A percentile compares a stretch with the other conserved stretches of the same genome.
These are phyloP conservation scores for Paraplagusia blochii DNA, from an alignment of 2,113 vertebrate genomes.

Conservation along the genomic window DNA sequence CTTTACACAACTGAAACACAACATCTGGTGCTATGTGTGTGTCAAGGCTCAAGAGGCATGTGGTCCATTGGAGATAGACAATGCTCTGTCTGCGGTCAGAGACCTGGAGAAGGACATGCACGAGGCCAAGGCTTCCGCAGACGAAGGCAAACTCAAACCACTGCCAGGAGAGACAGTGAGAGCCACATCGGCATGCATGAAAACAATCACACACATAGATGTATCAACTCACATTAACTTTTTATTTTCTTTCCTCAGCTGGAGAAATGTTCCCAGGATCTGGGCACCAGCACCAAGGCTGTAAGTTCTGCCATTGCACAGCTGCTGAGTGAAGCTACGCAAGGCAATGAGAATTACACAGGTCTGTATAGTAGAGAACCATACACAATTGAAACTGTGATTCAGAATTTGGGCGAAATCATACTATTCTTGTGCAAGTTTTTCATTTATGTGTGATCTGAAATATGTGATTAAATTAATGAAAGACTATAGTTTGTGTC, in stretches of 20 bases:
- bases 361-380: conserved; percentile 73
- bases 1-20: too few species aligned
- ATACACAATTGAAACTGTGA: not conserved
- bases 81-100: conserved; percentile 85
- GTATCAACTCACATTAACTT: not conserved
- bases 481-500: too few species aligned
- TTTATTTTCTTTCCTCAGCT: conserved; percentile 70
- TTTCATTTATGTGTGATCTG: too few species aligned
- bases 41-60: conserved; percentile 93
- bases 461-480: too few species aligned
- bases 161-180: conserved; percentile 92
- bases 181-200: not conserved
- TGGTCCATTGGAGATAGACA: conserved; percentile 94
- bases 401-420: too few species aligned
- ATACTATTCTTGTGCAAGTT: too few species aligned
- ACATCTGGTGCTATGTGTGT: not conserved
- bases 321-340: conserved; percentile 91
- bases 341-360: conserved; percentile 97
- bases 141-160: conserved; percentile 87
- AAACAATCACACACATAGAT: not conserved
- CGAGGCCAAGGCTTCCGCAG: conserved; percentile 88
- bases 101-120: conserved; percentile 90
- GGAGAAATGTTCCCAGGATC: conserved; percentile 93
- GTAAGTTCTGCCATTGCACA: conserved; percentile 93
- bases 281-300: conserved; percentile 92